These are phyloP conservation scores for Liolophura sinensis DNA, from an alignment of 1,140 invertebrate genomes.

Conservation along the genomic window DNA sequence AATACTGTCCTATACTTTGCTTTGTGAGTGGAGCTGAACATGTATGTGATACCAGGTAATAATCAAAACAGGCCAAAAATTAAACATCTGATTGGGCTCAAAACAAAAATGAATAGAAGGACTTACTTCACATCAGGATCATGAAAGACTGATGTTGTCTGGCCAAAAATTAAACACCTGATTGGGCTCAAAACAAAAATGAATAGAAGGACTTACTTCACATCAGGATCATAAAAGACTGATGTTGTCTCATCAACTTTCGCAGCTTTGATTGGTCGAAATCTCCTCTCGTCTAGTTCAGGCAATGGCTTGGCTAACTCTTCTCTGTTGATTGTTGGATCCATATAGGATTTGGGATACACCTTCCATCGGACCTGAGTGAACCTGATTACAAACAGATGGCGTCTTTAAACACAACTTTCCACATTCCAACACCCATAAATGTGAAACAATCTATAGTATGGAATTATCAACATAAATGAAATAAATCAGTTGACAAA, in stretches of 20 bases:
- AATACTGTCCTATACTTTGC: no score
- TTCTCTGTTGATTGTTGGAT: slow-evolving; percentile 30
- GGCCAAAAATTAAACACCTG: slow-evolving; percentile 16
- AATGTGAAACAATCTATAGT: no score
- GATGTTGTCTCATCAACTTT: slow-evolving; percentile 35
- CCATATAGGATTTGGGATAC: slow-evolving; percentile 26
- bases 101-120: background rate
- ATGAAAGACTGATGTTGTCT: slow-evolving; percentile 32
- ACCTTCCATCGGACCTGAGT: slow-evolving; percentile 17
- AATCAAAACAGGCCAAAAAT: no score
- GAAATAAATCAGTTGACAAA: no score
- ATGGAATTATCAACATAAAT: no score
- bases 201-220: slow-evolving; percentile 27
- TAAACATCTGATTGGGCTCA: no score
- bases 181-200: background rate
- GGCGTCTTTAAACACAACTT: no score
- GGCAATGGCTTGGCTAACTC: slow-evolving; percentile 25
- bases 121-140: slow-evolving; percentile 35
- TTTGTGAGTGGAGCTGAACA: no score
- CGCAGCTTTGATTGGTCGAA: slow-evolving; percentile 42
- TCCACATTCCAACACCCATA: no score
- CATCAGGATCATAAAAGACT: slow-evolving; percentile 28
- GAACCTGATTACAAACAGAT: slow-evolving; percentile 20
- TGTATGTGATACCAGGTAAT: no score
- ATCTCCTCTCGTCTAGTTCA: slow-evolving; percentile 29